phyloP scores from a whole-genome alignment of 2,888 invertebrate genomes.

The Anthophora plumipes region DNA sequence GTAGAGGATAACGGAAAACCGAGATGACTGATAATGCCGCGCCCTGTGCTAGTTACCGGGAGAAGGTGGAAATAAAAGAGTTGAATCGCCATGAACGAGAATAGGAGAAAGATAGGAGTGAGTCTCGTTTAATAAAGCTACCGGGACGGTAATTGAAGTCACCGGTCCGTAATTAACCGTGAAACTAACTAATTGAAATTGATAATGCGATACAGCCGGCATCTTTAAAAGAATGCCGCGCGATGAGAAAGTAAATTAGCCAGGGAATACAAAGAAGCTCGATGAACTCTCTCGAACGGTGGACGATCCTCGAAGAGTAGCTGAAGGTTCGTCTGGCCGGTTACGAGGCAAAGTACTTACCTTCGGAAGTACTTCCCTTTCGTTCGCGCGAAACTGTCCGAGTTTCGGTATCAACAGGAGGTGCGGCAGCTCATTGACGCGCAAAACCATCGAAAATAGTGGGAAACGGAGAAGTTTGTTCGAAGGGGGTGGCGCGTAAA shows the following conservation, averaged over 20 bases:
- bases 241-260: conserved; percentile 3
- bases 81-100: neutral
- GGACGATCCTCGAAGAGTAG: neutral
- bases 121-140: conserved; percentile 9
- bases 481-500: neutral
- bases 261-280: conserved; percentile 8
- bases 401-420: neutral
- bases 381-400: conserved; percentile 19
- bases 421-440: conserved; percentile 19
- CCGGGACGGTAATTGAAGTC: conserved; percentile 8
- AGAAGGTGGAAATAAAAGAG: neutral
- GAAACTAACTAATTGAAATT: conserved; percentile 25
- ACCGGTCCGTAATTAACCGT: conserved; percentile 14
- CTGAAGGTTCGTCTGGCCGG: neutral
- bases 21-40: conserved; percentile 18
- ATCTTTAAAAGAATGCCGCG: neutral
- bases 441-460: conserved; percentile 37
- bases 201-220: conserved; percentile 16
- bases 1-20: conserved; percentile 21
- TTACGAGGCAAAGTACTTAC: neutral
- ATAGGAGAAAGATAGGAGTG: conserved; percentile 6
- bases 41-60: neutral
- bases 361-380: conserved; percentile 30
- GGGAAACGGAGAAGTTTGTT: conserved; percentile 35
- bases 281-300: neutral